Evolutionary conservation across 1,140 invertebrate species (phyloP), one percentile per base, ranked within the genome.

Genomic region (Melipona quadrifasciata): DNA sequence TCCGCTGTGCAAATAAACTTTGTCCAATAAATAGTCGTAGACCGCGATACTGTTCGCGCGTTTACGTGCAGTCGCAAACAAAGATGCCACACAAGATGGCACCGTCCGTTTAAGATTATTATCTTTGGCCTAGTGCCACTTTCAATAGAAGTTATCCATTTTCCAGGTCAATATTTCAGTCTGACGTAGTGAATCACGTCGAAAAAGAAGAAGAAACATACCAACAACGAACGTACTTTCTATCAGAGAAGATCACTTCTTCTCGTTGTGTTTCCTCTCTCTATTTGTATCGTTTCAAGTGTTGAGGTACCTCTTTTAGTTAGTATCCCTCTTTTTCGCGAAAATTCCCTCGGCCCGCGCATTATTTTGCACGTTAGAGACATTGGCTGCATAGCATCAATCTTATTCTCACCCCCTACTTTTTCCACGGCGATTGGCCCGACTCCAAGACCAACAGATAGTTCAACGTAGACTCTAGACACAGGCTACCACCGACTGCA

Each of bases 371-470:
- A 27, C 64, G 27, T 57, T 58, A 39, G 51, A 34, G 64, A 55
- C 61, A 61, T 55, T 74, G 53, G 24, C 27, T 76, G 31, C 61
- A 65, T 21, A 61, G 73, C 78, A 61, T 81, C 58, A 65, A 80
- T 84, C 65, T 86, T 70, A 61, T 86, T 86, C 81, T 55, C 85
- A 73, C 57, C 39, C 61, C 73, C 73, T 78, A 65, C 61, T 82
- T 34, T 88, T 80, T 87, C 78, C 68, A 67, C 74, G 61, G 5
- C 12, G 39, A 74, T 65, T 88, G 87, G 87, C 87, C 0, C 1
- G 24, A 74, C 0, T 76, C 87, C 87, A 88, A 80, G 70, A 67
- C 58, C 67, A 82, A 87, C 79, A 86, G 86, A 87, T 85, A 87
- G 84, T 87, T 87, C 84, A 57, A 86, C 79, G 84, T 47, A 67